Evolutionary conservation across 2,797 vertebrate genomes (phyloP).

Genomic region (Spinus olivaceus): DNA sequence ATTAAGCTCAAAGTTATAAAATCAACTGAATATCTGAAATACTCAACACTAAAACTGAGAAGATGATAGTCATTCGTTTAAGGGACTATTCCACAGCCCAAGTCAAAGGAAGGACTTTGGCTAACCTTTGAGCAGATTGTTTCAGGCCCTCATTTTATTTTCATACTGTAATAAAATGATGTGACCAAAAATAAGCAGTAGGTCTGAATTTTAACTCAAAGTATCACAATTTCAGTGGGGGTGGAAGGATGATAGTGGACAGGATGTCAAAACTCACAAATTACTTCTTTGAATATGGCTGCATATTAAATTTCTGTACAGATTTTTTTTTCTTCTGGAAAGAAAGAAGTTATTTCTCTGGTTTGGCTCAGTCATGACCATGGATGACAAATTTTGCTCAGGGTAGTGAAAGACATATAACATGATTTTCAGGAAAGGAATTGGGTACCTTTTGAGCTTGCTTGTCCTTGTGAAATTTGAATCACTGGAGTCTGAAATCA

Average conservation of each 20-base stretch:
- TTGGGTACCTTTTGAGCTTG: not conserved
- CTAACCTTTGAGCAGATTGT: not conserved
- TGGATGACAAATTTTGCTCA: not conserved
- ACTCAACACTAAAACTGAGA: not conserved
- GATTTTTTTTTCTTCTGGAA: not conserved
- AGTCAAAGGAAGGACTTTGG: not conserved
- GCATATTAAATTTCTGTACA: not conserved
- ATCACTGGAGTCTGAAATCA: not conserved
- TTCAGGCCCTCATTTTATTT: not conserved
- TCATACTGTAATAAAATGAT: not conserved
- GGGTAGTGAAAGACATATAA: not conserved
- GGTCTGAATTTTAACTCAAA: not conserved
- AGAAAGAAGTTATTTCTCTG: not conserved
- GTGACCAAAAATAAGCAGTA: not conserved
- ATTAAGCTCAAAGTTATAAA: not conserved
- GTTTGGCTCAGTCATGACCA: not conserved
- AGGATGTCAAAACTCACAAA: not conserved
- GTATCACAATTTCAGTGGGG: not conserved
- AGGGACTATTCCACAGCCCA: not conserved
- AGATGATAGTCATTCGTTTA: not conserved
- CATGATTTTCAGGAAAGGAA: not conserved
- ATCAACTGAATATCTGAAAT: not conserved
- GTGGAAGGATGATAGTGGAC: not conserved
- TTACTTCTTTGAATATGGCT: not conserved
- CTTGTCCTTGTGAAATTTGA: not conserved